Evolutionary conservation across 1,140 invertebrate species (phyloP).

Genomic region (Macrobrachium nipponense): DNA sequence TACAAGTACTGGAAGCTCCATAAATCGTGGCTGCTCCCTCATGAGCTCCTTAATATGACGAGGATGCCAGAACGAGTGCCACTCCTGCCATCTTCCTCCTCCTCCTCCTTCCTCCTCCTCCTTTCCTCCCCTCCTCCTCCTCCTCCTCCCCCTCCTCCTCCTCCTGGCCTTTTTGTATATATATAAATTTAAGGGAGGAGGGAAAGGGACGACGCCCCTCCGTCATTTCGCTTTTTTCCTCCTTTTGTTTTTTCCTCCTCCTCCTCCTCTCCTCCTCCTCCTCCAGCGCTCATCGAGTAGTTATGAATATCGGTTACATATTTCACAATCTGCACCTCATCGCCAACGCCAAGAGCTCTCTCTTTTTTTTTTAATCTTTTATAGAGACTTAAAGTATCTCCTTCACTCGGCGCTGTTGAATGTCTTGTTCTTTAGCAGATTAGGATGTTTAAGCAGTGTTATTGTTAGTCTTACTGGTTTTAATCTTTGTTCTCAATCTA

Average conservation of each 20-base stretch:
- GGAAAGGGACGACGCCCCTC: too few relatives aligned
- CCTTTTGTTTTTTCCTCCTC: neutral
- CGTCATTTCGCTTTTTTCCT: neutral
- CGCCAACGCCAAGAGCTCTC: neutral
- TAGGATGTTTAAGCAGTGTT: too few relatives aligned
- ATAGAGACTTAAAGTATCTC: too few relatives aligned
- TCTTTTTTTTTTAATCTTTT: constrained; percentile 6
- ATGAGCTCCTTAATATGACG: constrained; percentile 58
- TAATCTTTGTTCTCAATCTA: too few relatives aligned
- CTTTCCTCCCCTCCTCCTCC: neutral
- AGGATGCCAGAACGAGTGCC: constrained; percentile 54
- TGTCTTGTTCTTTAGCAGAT: too few relatives aligned
- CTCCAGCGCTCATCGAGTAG: neutral
- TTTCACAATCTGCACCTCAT: constrained; percentile 23
- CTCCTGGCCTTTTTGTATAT: neutral
- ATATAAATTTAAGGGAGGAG: too few relatives aligned
- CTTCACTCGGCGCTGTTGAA: too few relatives aligned
- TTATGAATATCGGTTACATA: constrained; percentile 35
- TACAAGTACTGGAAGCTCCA: constrained; percentile 49
- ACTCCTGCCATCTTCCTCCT: constrained; percentile 27
- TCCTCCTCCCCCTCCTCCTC: neutral
- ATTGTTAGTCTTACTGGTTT: too few relatives aligned
- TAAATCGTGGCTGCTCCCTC: constrained; percentile 50
- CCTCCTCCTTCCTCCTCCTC: neutral
- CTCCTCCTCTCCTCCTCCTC: neutral